phyloP scores from a whole-genome alignment of 2,113 vertebrate genomes.

The Nycticryphes semicollaris region DNA sequence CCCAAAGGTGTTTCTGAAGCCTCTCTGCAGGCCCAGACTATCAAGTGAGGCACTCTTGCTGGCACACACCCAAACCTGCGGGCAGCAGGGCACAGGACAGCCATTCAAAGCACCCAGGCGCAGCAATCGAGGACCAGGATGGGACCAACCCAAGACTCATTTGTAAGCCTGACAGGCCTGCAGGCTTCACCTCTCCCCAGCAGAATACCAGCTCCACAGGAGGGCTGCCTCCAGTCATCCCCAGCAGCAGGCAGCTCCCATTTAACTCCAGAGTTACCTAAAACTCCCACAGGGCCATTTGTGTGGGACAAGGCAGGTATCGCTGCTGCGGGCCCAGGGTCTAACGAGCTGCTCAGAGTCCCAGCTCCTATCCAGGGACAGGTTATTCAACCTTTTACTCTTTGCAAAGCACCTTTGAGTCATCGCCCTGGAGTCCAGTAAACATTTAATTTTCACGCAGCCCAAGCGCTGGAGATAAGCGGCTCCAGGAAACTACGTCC shows the following conservation, averaged over 20 bases:
- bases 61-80: rapidly evolving
- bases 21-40: background rate
- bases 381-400: background rate
- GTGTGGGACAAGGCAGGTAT: background rate
- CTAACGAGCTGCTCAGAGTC: background rate
- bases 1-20: background rate
- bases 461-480: background rate
- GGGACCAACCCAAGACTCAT: background rate
- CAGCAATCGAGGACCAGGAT: background rate
- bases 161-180: background rate
- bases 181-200: background rate
- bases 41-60: rapidly evolving
- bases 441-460: background rate
- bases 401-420: background rate
- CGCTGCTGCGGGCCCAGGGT: background rate
- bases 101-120: background rate
- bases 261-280: background rate
- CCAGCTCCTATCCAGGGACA: background rate
- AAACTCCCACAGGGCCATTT: background rate
- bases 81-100: background rate
- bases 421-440: background rate
- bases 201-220: background rate
- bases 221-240: background rate
- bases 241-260: background rate
- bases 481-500: background rate